These are phyloP conservation scores for Pholis gunnellus DNA, from an alignment of 2,113 vertebrate species.

Conservation along the genomic window DNA sequence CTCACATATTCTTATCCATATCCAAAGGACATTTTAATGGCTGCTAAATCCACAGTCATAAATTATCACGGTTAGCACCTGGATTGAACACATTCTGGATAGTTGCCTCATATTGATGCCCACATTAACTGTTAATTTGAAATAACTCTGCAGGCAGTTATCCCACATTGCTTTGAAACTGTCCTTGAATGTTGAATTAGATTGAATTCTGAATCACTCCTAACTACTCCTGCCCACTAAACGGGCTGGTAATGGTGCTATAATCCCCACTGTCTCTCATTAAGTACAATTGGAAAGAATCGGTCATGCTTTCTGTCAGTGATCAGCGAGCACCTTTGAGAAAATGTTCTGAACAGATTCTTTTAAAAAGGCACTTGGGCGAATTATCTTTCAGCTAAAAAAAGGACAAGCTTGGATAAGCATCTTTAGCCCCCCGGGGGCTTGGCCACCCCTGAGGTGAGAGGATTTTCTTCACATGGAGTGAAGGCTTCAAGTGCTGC, in stretches of 20 bases:
- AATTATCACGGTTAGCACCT: constrained; percentile 62
- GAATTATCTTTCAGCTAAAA: constrained; percentile 81
- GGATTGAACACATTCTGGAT: constrained; percentile 49
- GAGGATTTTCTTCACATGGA: constrained; percentile 77
- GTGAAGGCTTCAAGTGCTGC: constrained; percentile 78
- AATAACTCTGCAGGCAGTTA: constrained; percentile 61
- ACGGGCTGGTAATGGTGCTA: constrained; percentile 64
- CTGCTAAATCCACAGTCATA: constrained; percentile 53
- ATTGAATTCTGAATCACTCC: constrained; percentile 71
- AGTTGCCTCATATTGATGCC: constrained; percentile 36
- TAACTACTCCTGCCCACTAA: constrained; percentile 51
- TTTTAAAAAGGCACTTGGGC: constrained; percentile 63
- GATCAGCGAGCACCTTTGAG: constrained; percentile 69
- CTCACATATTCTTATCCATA: constrained; percentile 58
- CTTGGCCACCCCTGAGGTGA: constrained; percentile 73
- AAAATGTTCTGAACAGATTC: constrained; percentile 69
- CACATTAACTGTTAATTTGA: constrained; percentile 63
- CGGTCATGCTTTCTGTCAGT: constrained; percentile 60
- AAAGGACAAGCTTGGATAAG: constrained; percentile 80
- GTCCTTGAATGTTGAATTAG: constrained; percentile 57
- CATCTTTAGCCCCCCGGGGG: constrained; percentile 70
- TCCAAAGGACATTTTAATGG: constrained; percentile 65
- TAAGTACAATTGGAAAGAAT: constrained; percentile 62
- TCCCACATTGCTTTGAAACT: constrained; percentile 56
- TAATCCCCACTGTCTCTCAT: constrained; percentile 60